These are phyloP conservation scores for Varanus komodoensis DNA, from an alignment of 2,113 vertebrate species.

Conservation along the genomic window DNA sequence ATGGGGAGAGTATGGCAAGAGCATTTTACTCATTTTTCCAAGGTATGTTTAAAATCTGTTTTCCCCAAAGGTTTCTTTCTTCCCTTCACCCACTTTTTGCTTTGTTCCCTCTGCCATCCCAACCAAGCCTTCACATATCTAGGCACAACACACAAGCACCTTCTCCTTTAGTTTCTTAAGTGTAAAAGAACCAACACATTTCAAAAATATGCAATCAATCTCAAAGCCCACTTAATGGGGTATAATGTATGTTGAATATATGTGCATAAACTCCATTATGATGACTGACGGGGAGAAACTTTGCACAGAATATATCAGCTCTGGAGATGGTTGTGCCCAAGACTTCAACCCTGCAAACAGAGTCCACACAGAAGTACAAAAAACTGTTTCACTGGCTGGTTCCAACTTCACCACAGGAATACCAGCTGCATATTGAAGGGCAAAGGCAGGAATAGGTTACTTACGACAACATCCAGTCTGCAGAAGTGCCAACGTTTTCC, in stretches of 20 bases:
- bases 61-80: no score
- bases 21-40: no score
- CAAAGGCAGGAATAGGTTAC: conserved; percentile 38
- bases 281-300: neutral
- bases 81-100: no score
- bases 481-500: conserved; percentile 90
- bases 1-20: no score
- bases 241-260: neutral
- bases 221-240: neutral
- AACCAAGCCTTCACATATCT: no score
- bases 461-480: conserved; percentile 88
- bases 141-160: neutral
- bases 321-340: neutral
- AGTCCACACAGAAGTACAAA: neutral
- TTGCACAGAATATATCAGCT: neutral
- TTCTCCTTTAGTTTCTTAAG: neutral
- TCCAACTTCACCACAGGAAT: neutral
- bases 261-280: neutral
- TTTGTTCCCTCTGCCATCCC: no score
- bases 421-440: rapidly evolving
- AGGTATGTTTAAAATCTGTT: no score
- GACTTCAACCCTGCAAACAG: neutral
- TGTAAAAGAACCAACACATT: neutral
- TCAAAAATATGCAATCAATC: neutral
- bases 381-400: neutral